Base-by-base conservation (phyloP, 2,888 invertebrate genomes). In the Schizaphis graminum region DNA sequence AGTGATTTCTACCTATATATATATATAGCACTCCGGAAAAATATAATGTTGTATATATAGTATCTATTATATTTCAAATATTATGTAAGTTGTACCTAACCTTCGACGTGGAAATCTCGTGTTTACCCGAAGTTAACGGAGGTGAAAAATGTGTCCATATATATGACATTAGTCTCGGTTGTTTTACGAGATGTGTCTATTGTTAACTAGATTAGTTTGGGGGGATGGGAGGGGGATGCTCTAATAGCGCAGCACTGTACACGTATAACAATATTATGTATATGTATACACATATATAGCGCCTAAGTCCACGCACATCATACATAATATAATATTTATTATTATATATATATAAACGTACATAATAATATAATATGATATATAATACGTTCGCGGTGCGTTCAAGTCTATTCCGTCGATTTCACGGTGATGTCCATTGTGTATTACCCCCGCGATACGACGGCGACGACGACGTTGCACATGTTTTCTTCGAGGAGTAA, bases 351-450 rank as follows among this genome's bases (percentile, higher is more conserved):
- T 84, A 91, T 84, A 91, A 35, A 91, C 53, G 47, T 90, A 47
- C n/a, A 53, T 88, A n/a, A 53, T 89, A 61, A 35, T 44, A 35
- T 89, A 61, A 44, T 61, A 89, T 89, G 41, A 89, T 90, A 84
- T 53, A 91, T 49, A 92, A 53, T 67, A 49, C 91, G 91, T 47
- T 44, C 91, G 67, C 44, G 84, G 89, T 11, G 89, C 84, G 56
- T 89, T 93, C 47, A 84, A 86, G 90, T 90, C 86, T 93, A 85
- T 93, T 93, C 93, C 90, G n/a, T 93, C 93, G 93, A 93, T 93
- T 93, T 93, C 93, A 93, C 93, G 93, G 93, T 90, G 89, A 84
- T 93, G 93, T 89, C 93, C 85, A 93, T 93, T 93, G 93, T 93
- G 93, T 93, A 41, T 93, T 92, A 67, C 87, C 61, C 49, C 49